Percentiles rank a stretch among this genome's conserved stretches.
Conservation (phyloP, 2,113 vertebrate species). For the Gadus chalcogrammus region DNA sequence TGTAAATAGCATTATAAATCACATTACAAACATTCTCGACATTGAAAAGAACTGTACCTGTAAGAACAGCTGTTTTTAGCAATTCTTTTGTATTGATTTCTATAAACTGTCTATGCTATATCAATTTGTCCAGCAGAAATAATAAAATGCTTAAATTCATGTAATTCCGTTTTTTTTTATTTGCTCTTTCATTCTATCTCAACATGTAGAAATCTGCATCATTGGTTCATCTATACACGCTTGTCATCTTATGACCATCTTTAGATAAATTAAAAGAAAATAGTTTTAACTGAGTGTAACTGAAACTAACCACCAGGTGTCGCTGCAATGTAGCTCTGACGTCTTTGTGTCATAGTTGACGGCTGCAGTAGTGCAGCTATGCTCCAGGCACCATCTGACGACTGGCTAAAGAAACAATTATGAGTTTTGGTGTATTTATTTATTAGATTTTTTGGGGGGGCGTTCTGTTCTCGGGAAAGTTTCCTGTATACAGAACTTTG, state of each 20-base stretch:
- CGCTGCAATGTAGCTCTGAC: background rate
- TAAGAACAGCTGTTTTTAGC: slow-evolving; percentile 27
- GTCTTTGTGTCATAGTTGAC: background rate
- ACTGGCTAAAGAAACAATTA: too few species aligned
- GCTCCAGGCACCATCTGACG: too few species aligned
- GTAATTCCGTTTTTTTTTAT: too few species aligned
- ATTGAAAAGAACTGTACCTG: background rate
- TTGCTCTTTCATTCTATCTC: background rate
- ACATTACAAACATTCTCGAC: slow-evolving; percentile 12
- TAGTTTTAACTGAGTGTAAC: background rate
- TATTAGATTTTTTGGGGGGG: too few species aligned
- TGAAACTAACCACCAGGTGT: slow-evolving; percentile 6
- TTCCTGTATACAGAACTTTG: too few species aligned
- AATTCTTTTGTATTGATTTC: slow-evolving; percentile 44
- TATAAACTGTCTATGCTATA: slow-evolving; percentile 40
- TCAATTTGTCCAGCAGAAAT: slow-evolving; percentile 48
- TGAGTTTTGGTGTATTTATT: too few species aligned
- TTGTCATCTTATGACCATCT: background rate
- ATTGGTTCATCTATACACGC: background rate
- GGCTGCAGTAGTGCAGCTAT: too few species aligned
- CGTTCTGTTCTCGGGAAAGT: too few species aligned
- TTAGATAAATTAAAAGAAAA: background rate
- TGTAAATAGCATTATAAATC: slow-evolving; percentile 48
- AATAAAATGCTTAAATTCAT: too few species aligned
- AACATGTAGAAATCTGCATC: background rate